Evolutionary conservation across 2,797 vertebrate species (phyloP), one percentile per base, ranked within the genome.

Genomic region (Ficedula albicollis): DNA sequence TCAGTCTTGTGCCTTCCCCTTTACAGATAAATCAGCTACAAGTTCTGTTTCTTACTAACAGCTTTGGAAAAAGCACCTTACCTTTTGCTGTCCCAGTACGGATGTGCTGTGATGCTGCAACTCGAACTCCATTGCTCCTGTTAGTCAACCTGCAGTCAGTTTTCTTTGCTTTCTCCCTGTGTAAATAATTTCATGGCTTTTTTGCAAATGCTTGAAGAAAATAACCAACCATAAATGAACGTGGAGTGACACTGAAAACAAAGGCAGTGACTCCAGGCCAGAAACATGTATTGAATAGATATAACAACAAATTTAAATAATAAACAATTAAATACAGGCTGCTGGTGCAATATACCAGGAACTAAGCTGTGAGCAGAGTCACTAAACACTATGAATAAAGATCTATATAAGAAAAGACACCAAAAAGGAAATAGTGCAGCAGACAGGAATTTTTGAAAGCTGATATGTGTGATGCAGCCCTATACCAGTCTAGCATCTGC

Each of bases 141-240:
- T 95, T 97, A 63, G 62, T 97, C 94, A 98, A 74, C 55, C 97
- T 96, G 86, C 84, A 94, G 77, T 98, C 97, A 13, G 91, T 86
- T 94, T 98, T 98, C 96, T 98, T 98, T 63, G 86, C 91, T 97
- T 98, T 97, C 90, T 98, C 98, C 97, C 98, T 98, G 96, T 83
- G 89, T 43, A 94, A 89, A 87, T 59, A 93, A 95, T 97, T 80
- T 41, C 15, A 52, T 19, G 15, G 48, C 5, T 58, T 76, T 81
- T 95, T 52, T 87, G 51, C 67, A 89, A 93, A 92, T 64, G 20
- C n/a, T 51, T 11, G 23, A 67, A 54, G 39, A 87, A 95, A 82
- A 77, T 43, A 82, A 73, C 11, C 44, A 84, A 55, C 14, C 21
- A 66, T 11, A 19, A 78, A 66, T 2, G 41, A 90, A 78, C 15